Percentiles rank a stretch among this genome's conserved stretches.
Evolutionary conservation across 2,888 invertebrate genomes (phyloP).

Genomic region (Conistra vaccinii): DNA sequence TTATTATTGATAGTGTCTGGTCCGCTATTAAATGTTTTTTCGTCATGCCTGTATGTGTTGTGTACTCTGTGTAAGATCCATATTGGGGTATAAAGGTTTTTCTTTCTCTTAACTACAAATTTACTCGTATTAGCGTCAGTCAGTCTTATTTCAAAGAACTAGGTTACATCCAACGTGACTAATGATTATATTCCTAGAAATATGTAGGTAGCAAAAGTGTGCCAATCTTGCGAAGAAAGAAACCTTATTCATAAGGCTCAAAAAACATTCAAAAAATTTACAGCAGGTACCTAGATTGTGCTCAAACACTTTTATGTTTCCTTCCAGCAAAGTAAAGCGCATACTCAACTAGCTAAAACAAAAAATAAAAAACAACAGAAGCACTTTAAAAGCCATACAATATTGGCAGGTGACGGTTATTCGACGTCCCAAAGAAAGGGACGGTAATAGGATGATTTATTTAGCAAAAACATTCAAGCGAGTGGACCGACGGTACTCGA

Average conservation of each 20-base stretch:
- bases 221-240: not conserved
- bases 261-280: not conserved
- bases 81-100: not conserved
- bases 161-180: not conserved
- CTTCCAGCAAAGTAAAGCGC: not conserved
- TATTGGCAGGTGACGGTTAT: slow-evolving; percentile 53
- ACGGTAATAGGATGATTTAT: slow-evolving; percentile 67
- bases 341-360: not conserved
- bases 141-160: not conserved
- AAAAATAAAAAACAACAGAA: not conserved
- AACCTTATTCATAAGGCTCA: not conserved
- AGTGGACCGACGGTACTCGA: slow-evolving; percentile 52
- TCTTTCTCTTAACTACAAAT: not conserved
- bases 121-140: not conserved
- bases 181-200: not conserved
- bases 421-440: slow-evolving; percentile 40
- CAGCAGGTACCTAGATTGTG: not conserved
- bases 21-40: not conserved
- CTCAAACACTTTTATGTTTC: not conserved
- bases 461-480: slow-evolving; percentile 59
- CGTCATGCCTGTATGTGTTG: not conserved
- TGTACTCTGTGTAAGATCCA: not conserved
- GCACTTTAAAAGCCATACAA: slow-evolving; percentile 23
- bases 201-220: not conserved
- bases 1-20: too few relatives aligned